phyloP scores from a whole-genome alignment of 2,113 vertebrate genomes.

The Tachysurus fulvidraco region DNA sequence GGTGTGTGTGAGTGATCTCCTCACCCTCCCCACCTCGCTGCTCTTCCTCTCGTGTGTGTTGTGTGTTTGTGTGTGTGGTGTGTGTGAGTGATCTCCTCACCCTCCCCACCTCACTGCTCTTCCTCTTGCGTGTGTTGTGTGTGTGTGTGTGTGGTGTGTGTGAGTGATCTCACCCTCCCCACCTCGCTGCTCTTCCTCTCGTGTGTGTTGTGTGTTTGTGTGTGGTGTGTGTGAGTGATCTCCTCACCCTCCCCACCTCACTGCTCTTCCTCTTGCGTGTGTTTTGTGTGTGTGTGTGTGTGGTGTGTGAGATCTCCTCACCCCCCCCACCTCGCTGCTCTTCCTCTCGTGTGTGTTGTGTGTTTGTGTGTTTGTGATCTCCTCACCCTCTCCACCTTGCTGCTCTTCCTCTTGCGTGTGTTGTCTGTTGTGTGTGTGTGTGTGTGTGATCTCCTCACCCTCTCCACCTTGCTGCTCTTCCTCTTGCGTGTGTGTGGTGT shows the following conservation, averaged over 20 bases:
- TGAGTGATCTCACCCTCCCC: no score
- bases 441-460: slow-evolving; percentile 71
- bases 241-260: no score
- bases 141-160: background rate
- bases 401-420: slow-evolving; percentile 61
- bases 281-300: slow-evolving; percentile 65
- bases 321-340: slow-evolving; percentile 84
- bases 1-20: background rate
- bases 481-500: slow-evolving; percentile 73
- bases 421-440: slow-evolving; percentile 72
- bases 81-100: slow-evolving; percentile 64
- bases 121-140: slow-evolving; percentile 77
- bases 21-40: slow-evolving; percentile 83
- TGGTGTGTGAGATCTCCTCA: slow-evolving; percentile 55
- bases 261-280: slow-evolving; percentile 61
- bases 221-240: no score
- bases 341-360: slow-evolving; percentile 79
- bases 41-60: slow-evolving; percentile 83
- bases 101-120: slow-evolving; percentile 84
- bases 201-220: background rate
- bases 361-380: background rate
- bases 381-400: no score
- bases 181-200: no score
- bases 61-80: slow-evolving; percentile 59
- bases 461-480: slow-evolving; percentile 83